Evolutionary conservation across 2,797 vertebrate genomes (phyloP), one percentile per base, ranked within the genome.

Genomic region (Tarsius wallacei): DNA sequence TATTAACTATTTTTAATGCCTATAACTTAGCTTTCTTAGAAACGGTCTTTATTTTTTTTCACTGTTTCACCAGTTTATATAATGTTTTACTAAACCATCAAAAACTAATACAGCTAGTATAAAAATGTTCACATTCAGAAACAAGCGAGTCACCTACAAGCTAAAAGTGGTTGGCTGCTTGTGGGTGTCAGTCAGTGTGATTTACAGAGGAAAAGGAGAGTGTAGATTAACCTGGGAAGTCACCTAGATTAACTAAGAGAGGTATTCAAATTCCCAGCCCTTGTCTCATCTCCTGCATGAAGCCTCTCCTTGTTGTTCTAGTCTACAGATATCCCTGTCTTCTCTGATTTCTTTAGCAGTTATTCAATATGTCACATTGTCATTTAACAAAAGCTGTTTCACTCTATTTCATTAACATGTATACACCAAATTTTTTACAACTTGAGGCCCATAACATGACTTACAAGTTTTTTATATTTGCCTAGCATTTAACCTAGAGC

Each of bases 71-170:
- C 16, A 19, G 6, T 76, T 91, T 61, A 55, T 77, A 21, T 74
- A 71, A n/a, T 28, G 17, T 76, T 59, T 74, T 49, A 61, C 12
- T 82, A 55, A 68, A 31, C 12, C 70, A 33, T 55, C 42, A 55
- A 90, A 66, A 92, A 87, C 76, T 89, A 51, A 84, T 59, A 53
- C n/a, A 47, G 5, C 63, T 70, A 42, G 15, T 33, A 78, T 51
- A 68, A 91, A 64, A 64, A 53, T 51, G 21, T 42, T 94, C 31
- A 68, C 33, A 74, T 70, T 93, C 91, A 70, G 83, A 91, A 81
- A 74, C 4, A 92, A 78, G 57, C 21, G 55, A 71, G n/a, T 64
- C 71, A 51, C 63, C 42, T 91, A 76, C 22, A 74, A 53, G 80
- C 51, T 57, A 28, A 57, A 85, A 57, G 17, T 12, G 17, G 66